These are phyloP conservation scores for Ophioninae sp. DNA, from an alignment of 2,888 invertebrate species.

Conservation along the genomic window DNA sequence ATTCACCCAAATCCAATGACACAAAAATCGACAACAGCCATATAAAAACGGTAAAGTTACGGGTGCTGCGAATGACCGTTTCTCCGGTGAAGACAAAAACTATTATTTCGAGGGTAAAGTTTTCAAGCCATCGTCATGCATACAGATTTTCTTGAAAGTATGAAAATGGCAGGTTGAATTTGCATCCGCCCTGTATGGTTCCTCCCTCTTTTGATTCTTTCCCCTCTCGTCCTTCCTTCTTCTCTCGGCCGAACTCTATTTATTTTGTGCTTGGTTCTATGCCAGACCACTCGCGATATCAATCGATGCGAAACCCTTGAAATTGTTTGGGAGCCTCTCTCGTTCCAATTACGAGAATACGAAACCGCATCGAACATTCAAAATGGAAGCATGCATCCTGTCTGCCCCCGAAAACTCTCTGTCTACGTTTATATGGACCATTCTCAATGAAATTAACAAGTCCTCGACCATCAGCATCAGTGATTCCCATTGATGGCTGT, in stretches of 20 bases:
- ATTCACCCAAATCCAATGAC: too few relatives aligned
- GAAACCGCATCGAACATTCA: slow-evolving; percentile 17
- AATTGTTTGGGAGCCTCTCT: slow-evolving; percentile 59
- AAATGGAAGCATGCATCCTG: background rate
- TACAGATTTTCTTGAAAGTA: slow-evolving; percentile 19
- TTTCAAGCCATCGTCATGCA: background rate
- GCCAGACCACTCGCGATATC: slow-evolving; percentile 46
- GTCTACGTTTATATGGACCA: background rate
- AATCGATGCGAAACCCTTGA: slow-evolving; percentile 69
- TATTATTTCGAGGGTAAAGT: background rate
- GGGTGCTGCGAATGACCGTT: background rate
- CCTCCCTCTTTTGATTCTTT: background rate
- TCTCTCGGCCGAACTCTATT: slow-evolving; percentile 17
- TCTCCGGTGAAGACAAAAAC: background rate
- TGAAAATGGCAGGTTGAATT: slow-evolving; percentile 22
- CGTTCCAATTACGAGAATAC: slow-evolving; percentile 37
- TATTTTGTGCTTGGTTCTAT: slow-evolving; percentile 46
- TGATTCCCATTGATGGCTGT: background rate
- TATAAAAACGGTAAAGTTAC: too few relatives aligned
- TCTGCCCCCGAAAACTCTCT: slow-evolving; percentile 5
- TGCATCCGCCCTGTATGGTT: slow-evolving; percentile 6
- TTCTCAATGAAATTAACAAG: background rate
- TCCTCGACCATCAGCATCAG: background rate
- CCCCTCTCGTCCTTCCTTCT: background rate
- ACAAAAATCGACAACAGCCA: too few relatives aligned